A percentile compares a stretch with the other conserved stretches of the same genome.
phyloP scores from a whole-genome alignment of 2,113 vertebrate species.

The Limanda limanda region DNA sequence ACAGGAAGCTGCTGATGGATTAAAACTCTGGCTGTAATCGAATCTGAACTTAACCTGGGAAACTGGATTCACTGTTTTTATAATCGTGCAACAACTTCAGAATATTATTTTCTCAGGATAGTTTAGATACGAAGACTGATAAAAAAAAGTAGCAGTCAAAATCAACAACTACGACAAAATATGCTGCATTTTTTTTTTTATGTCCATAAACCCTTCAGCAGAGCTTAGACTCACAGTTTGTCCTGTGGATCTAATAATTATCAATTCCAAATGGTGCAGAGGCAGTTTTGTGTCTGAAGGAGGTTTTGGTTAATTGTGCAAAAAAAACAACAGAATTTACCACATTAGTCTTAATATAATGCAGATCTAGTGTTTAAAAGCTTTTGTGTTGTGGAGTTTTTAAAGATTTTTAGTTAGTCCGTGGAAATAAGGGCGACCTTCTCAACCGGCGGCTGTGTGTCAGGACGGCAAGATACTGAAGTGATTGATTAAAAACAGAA shows the following conservation, averaged over 20 bases:
- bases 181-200: too few species aligned
- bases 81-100: neutral
- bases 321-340: neutral
- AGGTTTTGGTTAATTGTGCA: neutral
- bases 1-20: conserved; percentile 7
- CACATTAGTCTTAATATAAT: neutral
- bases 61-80: conserved; percentile 10
- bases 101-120: too few species aligned
- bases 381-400: too few species aligned
- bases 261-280: neutral
- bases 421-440: too few species aligned
- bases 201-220: too few species aligned
- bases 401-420: too few species aligned
- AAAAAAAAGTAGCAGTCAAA: too few species aligned
- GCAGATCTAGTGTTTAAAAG: neutral
- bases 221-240: neutral
- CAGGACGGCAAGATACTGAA: too few species aligned
- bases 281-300: neutral
- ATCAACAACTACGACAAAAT: too few species aligned
- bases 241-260: conserved; percentile 28
- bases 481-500: too few species aligned
- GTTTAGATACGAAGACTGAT: too few species aligned
- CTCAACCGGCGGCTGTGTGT: too few species aligned
- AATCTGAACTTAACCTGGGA: conserved; percentile 2
- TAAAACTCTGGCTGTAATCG: neutral